These are phyloP conservation scores for Protodeltote pygarga DNA, from an alignment of 2,888 invertebrate species.

Conservation along the genomic window DNA sequence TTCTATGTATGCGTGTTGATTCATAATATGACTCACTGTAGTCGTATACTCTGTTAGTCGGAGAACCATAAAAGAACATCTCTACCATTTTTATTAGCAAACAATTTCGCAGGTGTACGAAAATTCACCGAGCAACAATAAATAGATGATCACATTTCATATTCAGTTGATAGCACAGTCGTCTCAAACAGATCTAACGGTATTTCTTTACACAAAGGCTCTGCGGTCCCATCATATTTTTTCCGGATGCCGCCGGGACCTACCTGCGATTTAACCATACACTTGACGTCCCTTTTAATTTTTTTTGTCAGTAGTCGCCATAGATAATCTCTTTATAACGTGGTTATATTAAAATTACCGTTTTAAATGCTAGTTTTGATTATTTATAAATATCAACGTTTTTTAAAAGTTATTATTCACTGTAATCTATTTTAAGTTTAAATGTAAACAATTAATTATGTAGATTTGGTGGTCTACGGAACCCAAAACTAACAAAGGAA, in stretches of 20 bases:
- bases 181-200: slow-evolving; percentile 75
- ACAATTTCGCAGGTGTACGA: slow-evolving; percentile 53
- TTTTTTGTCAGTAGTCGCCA: slow-evolving; percentile 60
- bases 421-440: slow-evolving; percentile 17
- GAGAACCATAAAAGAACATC: slow-evolving; percentile 31
- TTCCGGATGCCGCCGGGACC: slow-evolving; percentile 55
- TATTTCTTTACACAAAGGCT: slow-evolving; percentile 67
- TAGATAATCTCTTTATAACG: slow-evolving; percentile 69
- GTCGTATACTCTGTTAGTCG: slow-evolving; percentile 21
- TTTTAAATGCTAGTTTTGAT: slow-evolving; percentile 14
- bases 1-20: slow-evolving; percentile 46
- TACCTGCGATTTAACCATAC: slow-evolving; percentile 78
- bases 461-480: slow-evolving; percentile 55
- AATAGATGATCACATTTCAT: slow-evolving; percentile 66
- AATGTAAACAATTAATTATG: slow-evolving; percentile 23
- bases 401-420: slow-evolving; percentile 6
- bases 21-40: slow-evolving; percentile 46
- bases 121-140: slow-evolving; percentile 41
- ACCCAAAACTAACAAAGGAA: slow-evolving; percentile 84
- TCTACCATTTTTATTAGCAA: slow-evolving; percentile 37
- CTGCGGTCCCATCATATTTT: slow-evolving; percentile 63
- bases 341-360: slow-evolving; percentile 44
- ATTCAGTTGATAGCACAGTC: slow-evolving; percentile 63
- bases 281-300: slow-evolving; percentile 74
- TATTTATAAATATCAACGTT: not conserved